Evolutionary conservation across 2,888 invertebrate genomes (phyloP).

Genomic region (Nomada ferruginata): DNA sequence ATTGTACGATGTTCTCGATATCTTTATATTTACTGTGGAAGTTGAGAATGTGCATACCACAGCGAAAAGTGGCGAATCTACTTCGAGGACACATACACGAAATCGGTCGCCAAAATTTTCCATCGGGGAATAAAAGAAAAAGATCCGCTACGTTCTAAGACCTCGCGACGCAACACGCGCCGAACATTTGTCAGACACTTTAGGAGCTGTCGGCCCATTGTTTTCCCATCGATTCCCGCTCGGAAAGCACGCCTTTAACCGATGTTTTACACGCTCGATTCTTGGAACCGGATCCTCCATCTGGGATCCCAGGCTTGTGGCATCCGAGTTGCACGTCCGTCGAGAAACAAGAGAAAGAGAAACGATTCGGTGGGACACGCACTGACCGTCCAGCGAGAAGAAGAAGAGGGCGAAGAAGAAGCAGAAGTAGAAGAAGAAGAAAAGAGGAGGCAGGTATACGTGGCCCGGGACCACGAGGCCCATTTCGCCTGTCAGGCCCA

Average conservation of each 20-base stretch:
- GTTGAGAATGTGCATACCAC: too few species aligned
- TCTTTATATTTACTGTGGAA: not conserved
- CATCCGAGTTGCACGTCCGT: constrained; percentile 67
- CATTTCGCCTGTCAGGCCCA: constrained; percentile 83
- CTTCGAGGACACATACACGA: too few species aligned
- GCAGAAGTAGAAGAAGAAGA: constrained; percentile 6
- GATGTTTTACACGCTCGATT: constrained; percentile 82
- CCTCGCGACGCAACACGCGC: constrained; percentile 68
- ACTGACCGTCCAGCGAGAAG: constrained; percentile 7
- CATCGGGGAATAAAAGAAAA: not conserved
- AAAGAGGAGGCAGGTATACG: constrained; percentile 70
- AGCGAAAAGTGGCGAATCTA: too few species aligned
- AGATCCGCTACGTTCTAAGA: not conserved
- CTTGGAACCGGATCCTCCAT: constrained; percentile 79
- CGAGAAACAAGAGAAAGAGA: constrained; percentile 56
- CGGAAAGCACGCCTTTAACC: constrained; percentile 81
- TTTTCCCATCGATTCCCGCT: constrained; percentile 80
- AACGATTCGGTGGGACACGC: constrained; percentile 42
- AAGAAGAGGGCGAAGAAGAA: constrained; percentile 11
- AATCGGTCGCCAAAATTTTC: constrained; percentile 10
- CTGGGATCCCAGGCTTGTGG: constrained; percentile 70
- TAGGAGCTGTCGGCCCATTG: constrained; percentile 79
- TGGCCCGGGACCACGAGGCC: constrained; percentile 73
- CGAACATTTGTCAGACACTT: constrained; percentile 82
- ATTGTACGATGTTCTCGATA: too few species aligned